Conservation (phyloP, 2,113 vertebrate genomes). For the Etheostoma cragini region DNA sequence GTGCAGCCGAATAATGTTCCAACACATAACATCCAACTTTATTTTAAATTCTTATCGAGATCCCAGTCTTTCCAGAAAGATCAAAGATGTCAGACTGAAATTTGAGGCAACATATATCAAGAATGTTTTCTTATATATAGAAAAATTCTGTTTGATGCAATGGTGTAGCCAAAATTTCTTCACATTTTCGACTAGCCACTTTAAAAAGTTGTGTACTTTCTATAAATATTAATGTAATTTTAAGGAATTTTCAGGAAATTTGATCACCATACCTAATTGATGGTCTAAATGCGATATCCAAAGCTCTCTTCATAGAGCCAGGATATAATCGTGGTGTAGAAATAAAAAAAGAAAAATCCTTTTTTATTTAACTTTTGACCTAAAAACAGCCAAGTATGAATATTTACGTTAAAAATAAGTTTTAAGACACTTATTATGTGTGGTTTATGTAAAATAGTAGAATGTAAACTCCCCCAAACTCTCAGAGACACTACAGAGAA, state of each 20-base stretch:
- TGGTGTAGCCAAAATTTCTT: neutral
- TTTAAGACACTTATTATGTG: neutral
- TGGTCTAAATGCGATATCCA: neutral
- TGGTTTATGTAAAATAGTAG: neutral
- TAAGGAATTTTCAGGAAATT: too few species aligned
- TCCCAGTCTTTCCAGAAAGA: neutral
- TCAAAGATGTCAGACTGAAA: neutral
- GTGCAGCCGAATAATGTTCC: neutral
- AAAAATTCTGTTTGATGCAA: neutral
- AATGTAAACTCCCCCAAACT: neutral
- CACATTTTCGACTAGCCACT: neutral
- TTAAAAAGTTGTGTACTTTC: neutral
- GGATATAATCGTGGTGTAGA: neutral
- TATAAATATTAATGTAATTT: neutral
- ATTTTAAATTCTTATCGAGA: neutral
- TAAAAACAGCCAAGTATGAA: neutral
- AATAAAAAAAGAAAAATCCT: neutral
- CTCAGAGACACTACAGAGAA: neutral
- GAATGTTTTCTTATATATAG: too few species aligned
- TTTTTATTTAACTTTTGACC: neutral
- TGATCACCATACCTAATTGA: too few species aligned
- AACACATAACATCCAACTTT: neutral
- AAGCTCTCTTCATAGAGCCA: neutral
- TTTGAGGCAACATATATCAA: too few species aligned
- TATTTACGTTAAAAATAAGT: neutral